These are phyloP conservation scores for Muntiacus reevesi DNA, from an alignment of 2,113 vertebrate genomes.

Conservation along the genomic window DNA sequence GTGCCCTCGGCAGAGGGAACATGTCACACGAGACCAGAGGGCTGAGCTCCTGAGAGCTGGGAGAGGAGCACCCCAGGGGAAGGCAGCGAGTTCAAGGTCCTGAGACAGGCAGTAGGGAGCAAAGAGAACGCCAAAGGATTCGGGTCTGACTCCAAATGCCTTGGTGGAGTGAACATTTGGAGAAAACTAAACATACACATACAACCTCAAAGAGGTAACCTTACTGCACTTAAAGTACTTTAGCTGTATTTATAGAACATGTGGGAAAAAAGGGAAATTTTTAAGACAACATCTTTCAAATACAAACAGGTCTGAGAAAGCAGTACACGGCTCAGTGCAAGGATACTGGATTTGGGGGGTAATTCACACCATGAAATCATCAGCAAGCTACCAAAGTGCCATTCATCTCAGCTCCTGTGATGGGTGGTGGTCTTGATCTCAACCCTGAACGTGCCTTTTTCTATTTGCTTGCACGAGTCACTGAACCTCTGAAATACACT, in stretches of 20 bases:
- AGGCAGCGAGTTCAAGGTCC: not conserved
- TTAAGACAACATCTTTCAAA: not conserved
- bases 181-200: not conserved
- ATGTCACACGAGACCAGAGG: not conserved
- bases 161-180: not conserved
- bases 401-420: accelerated
- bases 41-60: not conserved
- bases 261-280: not conserved
- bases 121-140: not conserved
- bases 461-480: not conserved
- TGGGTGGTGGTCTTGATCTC: accelerated
- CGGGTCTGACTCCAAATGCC: accelerated
- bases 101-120: not conserved
- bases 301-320: not conserved
- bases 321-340: accelerated
- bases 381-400: not conserved
- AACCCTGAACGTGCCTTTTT: not conserved
- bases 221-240: not conserved
- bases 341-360: accelerated
- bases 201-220: not conserved
- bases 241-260: not conserved
- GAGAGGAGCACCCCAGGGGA: not conserved
- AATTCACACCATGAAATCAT: too few relatives aligned
- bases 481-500: not conserved
- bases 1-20: not conserved